Percentiles rank a stretch among this genome's conserved stretches.
Conservation (phyloP, 2,113 vertebrate species). For the Heptranchias perlo region DNA sequence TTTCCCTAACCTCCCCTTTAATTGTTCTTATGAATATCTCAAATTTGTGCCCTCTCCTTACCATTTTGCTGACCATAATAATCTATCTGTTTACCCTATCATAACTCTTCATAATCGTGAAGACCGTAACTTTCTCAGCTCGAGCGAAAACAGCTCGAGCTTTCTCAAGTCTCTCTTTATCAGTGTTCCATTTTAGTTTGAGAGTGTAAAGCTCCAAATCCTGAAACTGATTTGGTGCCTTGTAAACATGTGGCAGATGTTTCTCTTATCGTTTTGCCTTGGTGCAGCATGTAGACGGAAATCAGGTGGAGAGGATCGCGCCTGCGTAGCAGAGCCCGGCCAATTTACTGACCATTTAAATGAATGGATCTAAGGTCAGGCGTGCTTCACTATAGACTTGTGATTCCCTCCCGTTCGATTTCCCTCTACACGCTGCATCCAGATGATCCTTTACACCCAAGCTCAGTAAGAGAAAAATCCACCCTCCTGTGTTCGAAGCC, state of each 20-base stretch:
- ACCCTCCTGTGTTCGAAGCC: neutral
- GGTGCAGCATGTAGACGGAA: neutral
- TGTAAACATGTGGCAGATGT: neutral
- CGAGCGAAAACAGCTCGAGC: neutral
- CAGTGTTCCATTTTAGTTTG: too few species aligned
- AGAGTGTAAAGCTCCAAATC: neutral
- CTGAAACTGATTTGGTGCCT: neutral
- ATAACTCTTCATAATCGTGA: neutral
- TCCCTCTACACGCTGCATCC: neutral
- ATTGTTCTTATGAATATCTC: neutral
- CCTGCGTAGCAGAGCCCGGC: too few species aligned
- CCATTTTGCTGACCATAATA: neutral
- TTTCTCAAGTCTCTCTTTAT: neutral
- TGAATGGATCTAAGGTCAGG: neutral
- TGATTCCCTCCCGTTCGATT: neutral
- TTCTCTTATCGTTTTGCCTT: neutral
- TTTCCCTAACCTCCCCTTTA: neutral
- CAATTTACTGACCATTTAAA: neutral
- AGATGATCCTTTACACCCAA: neutral
- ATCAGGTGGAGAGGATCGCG: neutral
- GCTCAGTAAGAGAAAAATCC: neutral
- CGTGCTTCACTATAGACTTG: neutral
- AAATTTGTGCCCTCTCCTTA: neutral
- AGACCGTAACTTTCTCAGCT: neutral
- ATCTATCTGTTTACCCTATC: neutral